Evolutionary conservation across 2,797 vertebrate species (phyloP).

Genomic region (Channallabes apus): DNA sequence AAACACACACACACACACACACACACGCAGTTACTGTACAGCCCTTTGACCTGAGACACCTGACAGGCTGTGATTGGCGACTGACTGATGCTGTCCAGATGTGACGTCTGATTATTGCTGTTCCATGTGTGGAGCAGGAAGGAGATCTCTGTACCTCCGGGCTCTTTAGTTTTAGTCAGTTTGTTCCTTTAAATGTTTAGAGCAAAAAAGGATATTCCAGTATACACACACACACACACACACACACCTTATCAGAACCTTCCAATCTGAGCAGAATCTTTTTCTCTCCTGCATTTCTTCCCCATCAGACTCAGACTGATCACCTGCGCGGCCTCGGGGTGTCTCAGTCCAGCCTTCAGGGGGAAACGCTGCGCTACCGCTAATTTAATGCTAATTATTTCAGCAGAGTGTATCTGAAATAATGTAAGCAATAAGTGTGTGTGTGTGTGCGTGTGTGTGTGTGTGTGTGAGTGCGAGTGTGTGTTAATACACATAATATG

Average conservation of each 20-base stretch:
- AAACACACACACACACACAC: constrained; percentile 24
- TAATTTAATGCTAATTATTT: too few species aligned
- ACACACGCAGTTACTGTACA: not conserved
- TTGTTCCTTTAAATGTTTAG: not conserved
- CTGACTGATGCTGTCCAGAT: not conserved
- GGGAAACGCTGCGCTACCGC: too few species aligned
- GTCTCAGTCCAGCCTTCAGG: too few species aligned
- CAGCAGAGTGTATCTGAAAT: too few species aligned
- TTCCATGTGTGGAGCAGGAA: not conserved
- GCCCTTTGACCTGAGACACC: not conserved
- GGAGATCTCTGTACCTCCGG: not conserved
- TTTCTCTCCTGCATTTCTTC: too few species aligned
- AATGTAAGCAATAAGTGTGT: too few species aligned
- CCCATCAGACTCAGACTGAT: too few species aligned
- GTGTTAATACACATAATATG: too few species aligned
- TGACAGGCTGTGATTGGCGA: not conserved
- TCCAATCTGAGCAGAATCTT: too few species aligned
- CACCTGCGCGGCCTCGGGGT: too few species aligned
- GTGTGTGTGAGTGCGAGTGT: too few species aligned
- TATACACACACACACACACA: not conserved
- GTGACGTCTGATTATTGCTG: not conserved
- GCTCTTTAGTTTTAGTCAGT: not conserved
- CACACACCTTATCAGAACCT: not conserved
- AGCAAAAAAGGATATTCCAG: not conserved
- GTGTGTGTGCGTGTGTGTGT: too few species aligned